Percentiles rank a stretch among this genome's conserved stretches.
Conservation (phyloP, 2,888 invertebrate genomes). For the Latheticus oryzae region DNA sequence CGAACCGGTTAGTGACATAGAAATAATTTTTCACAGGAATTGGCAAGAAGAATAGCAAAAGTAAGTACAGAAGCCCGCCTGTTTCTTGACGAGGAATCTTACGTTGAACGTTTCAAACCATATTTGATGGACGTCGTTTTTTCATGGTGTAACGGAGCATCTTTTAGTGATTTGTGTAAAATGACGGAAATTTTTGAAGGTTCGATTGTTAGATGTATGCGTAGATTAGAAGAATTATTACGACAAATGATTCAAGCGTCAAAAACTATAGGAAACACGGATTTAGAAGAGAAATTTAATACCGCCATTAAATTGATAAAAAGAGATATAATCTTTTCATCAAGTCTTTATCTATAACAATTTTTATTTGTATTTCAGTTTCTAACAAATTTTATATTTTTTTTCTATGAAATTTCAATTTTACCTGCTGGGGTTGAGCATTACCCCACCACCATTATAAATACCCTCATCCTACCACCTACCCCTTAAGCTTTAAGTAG, state of each 20-base stretch:
- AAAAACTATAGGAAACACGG: conserved; percentile 96
- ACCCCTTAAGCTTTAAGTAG: conserved; percentile 18
- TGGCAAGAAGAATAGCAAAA: conserved; percentile 92
- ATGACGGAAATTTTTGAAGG: conserved; percentile 98
- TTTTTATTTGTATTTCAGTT: conserved; percentile 32
- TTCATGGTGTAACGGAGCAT: conserved; percentile 94
- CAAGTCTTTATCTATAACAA: conserved; percentile 89
- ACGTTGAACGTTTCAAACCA: conserved; percentile 93
- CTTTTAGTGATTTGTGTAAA: conserved; percentile 92
- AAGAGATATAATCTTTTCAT: conserved; percentile 99
- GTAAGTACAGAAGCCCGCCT: conserved; percentile 87
- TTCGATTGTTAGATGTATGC: conserved; percentile 91
- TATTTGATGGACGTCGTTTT: conserved; percentile 97
- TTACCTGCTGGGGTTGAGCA: conserved; percentile 18
- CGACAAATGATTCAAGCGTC: conserved; percentile 96
- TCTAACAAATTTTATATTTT: conserved; percentile 24
- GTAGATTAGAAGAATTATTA: conserved; percentile 94
- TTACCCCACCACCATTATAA: conserved; percentile 18
- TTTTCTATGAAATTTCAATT: conserved; percentile 21
- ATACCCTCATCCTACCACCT: conserved; percentile 17
- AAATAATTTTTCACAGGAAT: conserved; percentile 72
- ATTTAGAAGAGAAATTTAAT: conserved; percentile 95
- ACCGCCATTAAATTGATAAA: conserved; percentile 92
- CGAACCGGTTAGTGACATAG: too few species aligned
- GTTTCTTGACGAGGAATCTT: conserved; percentile 88